phyloP scores from a whole-genome alignment of 2,888 invertebrate species.

The Pocota personata region DNA sequence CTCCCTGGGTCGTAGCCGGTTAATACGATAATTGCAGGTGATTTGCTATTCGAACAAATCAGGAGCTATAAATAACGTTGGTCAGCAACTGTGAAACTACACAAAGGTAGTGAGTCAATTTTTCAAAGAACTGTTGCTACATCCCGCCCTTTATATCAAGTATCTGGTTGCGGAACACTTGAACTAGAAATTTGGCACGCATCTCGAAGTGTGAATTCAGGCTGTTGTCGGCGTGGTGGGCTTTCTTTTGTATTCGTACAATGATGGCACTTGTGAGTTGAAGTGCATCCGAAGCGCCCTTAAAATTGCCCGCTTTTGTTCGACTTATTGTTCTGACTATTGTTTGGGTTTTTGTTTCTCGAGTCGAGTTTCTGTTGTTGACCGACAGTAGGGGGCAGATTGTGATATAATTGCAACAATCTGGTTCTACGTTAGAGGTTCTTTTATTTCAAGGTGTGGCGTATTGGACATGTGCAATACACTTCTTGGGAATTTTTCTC shows the following conservation, averaged over 20 bases:
- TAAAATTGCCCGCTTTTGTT: conserved; percentile 61
- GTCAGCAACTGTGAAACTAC: conserved; percentile 1
- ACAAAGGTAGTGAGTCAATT: conserved; percentile 14
- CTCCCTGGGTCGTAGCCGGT: conserved; percentile 39
- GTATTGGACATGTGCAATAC: conserved; percentile 49
- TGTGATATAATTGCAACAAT: conserved; percentile 69
- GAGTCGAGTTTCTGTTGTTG: conserved; percentile 36
- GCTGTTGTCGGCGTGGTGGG: conserved; percentile 51
- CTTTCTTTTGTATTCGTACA: conserved; percentile 57
- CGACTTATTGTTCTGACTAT: conserved; percentile 33
- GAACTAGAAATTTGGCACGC: conserved; percentile 74
- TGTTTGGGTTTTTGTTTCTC: conserved; percentile 60
- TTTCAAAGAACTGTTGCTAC: conserved; percentile 55
- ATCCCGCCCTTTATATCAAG: conserved; percentile 50
- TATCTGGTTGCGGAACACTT: conserved; percentile 53
- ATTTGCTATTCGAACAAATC: conserved; percentile 64
- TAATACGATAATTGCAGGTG: conserved; percentile 74
- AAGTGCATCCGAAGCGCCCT: conserved; percentile 68
- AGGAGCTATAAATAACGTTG: conserved; percentile 61
- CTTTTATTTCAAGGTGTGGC: conserved; percentile 56
- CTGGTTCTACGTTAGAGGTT: conserved; percentile 21
- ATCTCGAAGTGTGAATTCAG: conserved; percentile 66
- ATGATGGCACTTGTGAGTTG: conserved; percentile 65
- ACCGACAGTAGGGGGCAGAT: conserved; percentile 53
- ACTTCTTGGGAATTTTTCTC: conserved; percentile 12